Evolutionary conservation across 1,140 invertebrate species (phyloP).

Genomic region (Archivesica marissinica): DNA sequence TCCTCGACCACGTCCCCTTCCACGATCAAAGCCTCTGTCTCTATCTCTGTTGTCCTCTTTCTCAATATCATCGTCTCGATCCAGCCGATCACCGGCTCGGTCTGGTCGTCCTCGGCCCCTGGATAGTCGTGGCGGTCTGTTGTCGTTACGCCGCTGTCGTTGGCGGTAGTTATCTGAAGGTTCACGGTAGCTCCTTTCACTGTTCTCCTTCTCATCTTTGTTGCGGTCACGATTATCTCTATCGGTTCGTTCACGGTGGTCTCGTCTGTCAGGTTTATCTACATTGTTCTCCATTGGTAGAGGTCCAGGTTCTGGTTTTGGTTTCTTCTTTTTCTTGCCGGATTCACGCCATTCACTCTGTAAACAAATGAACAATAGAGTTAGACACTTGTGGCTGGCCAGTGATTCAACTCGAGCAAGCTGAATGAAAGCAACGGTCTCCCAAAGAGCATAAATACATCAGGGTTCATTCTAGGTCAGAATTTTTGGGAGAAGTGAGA

Average conservation of each 20-base stretch:
- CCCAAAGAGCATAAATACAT: too few species aligned
- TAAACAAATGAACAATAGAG: too few species aligned
- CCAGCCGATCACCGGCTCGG: slow-evolving; percentile 45
- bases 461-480: too few species aligned
- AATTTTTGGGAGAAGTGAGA: too few species aligned
- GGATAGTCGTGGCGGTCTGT: slow-evolving; percentile 55
- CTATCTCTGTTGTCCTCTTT: slow-evolving; percentile 39
- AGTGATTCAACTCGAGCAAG: too few species aligned
- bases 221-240: slow-evolving; percentile 52
- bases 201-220: slow-evolving; percentile 55
- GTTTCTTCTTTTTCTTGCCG: slow-evolving; percentile 62
- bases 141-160: slow-evolving; percentile 32
- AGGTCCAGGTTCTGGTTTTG: neutral
- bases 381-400: too few species aligned
- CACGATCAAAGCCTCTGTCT: slow-evolving; percentile 29
- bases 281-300: neutral
- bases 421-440: too few species aligned
- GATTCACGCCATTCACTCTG: slow-evolving; percentile 58
- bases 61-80: slow-evolving; percentile 40
- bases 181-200: slow-evolving; percentile 31
- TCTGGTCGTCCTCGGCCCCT: slow-evolving; percentile 48
- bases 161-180: slow-evolving; percentile 45
- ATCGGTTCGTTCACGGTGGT: slow-evolving; percentile 37
- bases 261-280: slow-evolving; percentile 58
- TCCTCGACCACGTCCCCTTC: slow-evolving; percentile 47